Percentiles rank a stretch among this genome's conserved stretches.
phyloP scores from a whole-genome alignment of 2,797 vertebrate species.

The Peromyscus aztecus region DNA sequence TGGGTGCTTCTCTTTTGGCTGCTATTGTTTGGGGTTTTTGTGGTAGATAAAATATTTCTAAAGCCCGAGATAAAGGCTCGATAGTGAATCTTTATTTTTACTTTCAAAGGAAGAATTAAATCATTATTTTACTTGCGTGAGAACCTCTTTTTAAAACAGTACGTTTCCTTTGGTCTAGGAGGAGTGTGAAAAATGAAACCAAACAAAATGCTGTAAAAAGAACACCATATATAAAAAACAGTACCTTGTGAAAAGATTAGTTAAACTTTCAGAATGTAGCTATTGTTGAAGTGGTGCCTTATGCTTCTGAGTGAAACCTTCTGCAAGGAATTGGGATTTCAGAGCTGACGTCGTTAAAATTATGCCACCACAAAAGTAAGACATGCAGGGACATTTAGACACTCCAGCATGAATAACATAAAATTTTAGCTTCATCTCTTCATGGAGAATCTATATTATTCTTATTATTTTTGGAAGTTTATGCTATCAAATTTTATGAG shows the following conservation, averaged over 20 bases:
- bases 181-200: background rate
- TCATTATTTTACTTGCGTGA: background rate
- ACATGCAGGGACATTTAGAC: constrained; percentile 62
- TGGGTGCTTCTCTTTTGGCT: background rate
- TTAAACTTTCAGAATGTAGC: constrained; percentile 62
- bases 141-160: constrained; percentile 29
- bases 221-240: background rate
- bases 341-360: constrained; percentile 68
- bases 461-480: constrained; percentile 37
- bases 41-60: constrained; percentile 16
- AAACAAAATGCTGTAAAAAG: constrained; percentile 57
- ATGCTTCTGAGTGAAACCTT: constrained; percentile 48
- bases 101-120: constrained; percentile 25
- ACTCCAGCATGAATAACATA: constrained; percentile 33
- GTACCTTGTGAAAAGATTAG: constrained; percentile 54
- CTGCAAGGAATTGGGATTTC: constrained; percentile 42
- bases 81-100: constrained; percentile 22
- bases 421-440: constrained; percentile 42
- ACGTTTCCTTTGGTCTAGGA: constrained; percentile 2
- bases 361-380: constrained; percentile 44
- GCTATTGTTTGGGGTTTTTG: background rate
- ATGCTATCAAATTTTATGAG: constrained; percentile 40
- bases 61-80: background rate
- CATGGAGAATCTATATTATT: constrained; percentile 19
- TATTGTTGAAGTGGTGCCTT: constrained; percentile 57